These are phyloP conservation scores for Pseudorhombus dupliciocellatus DNA, from an alignment of 2,113 vertebrate genomes.

Conservation along the genomic window DNA sequence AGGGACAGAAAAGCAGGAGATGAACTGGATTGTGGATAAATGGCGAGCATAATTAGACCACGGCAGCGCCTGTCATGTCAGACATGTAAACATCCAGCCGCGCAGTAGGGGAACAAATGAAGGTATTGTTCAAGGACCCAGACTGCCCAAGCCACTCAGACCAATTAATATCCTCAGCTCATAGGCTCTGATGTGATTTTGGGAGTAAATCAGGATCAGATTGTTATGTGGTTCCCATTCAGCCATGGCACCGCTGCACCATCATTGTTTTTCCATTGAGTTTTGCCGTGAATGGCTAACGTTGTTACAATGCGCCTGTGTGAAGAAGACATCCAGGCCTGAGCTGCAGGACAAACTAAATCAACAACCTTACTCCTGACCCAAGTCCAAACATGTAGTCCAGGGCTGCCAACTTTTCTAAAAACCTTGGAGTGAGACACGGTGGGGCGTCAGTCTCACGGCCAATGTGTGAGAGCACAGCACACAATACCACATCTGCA, in stretches of 20 bases:
- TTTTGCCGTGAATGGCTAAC: conserved; percentile 32
- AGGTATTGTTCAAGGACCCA: conserved; percentile 21
- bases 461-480: no score
- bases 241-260: conserved; percentile 16
- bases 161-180: conserved; percentile 28
- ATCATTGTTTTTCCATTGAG: conserved; percentile 21
- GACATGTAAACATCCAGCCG: conserved; percentile 35
- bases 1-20: conserved; percentile 23
- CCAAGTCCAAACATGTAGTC: no score
- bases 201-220: conserved; percentile 15
- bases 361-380: background rate
- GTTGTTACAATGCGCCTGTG: conserved; percentile 2
- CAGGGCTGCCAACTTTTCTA: no score
- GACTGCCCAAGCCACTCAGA: conserved; percentile 23
- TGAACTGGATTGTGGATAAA: conserved; percentile 13
- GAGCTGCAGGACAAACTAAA: background rate
- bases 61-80: background rate
- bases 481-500: no score
- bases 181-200: conserved; percentile 6
- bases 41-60: conserved; percentile 43
- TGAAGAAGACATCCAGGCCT: conserved; percentile 4
- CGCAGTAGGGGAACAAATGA: conserved; percentile 30
- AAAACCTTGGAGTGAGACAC: no score
- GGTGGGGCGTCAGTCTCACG: no score
- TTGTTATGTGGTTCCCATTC: conserved; percentile 22